Evolutionary conservation across 2,797 vertebrate species (phyloP).

Genomic region (Huso huso): DNA sequence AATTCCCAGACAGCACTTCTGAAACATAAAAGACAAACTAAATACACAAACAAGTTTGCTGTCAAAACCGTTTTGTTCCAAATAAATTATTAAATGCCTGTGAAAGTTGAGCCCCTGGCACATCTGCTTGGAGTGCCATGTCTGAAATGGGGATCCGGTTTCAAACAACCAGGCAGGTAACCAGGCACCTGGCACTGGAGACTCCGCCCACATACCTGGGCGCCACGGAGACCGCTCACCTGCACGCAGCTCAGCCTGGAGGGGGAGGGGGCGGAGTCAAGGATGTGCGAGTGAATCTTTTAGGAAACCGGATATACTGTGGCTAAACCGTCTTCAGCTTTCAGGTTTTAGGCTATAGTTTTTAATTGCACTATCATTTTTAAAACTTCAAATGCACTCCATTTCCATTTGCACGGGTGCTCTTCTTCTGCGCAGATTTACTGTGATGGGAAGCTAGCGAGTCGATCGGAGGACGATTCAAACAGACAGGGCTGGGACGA

Average conservation of each 20-base stretch:
- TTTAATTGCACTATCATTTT: too few species aligned
- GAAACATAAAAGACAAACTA: not conserved
- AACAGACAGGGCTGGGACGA: too few species aligned
- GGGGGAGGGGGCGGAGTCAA: not conserved
- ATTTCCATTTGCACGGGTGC: too few species aligned
- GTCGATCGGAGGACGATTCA: too few species aligned
- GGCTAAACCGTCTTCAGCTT: too few species aligned
- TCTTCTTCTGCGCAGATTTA: too few species aligned
- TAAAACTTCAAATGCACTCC: too few species aligned
- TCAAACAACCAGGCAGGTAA: not conserved
- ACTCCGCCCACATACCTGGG: not conserved
- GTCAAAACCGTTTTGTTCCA: conserved; percentile 3
- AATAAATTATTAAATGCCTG: not conserved
- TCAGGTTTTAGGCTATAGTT: too few species aligned
- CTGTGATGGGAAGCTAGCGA: too few species aligned
- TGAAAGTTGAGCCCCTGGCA: not conserved
- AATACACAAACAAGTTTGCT: not conserved
- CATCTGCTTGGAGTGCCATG: not conserved
- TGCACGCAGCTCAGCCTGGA: not conserved
- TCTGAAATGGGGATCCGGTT: not conserved
- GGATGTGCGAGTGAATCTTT: too few species aligned
- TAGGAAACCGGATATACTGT: too few species aligned
- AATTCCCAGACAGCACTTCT: not conserved
- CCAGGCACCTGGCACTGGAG: not conserved
- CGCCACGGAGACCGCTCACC: not conserved